Conservation (phyloP, 1,140 invertebrate genomes). For the Drosophila oshimai region DNA sequence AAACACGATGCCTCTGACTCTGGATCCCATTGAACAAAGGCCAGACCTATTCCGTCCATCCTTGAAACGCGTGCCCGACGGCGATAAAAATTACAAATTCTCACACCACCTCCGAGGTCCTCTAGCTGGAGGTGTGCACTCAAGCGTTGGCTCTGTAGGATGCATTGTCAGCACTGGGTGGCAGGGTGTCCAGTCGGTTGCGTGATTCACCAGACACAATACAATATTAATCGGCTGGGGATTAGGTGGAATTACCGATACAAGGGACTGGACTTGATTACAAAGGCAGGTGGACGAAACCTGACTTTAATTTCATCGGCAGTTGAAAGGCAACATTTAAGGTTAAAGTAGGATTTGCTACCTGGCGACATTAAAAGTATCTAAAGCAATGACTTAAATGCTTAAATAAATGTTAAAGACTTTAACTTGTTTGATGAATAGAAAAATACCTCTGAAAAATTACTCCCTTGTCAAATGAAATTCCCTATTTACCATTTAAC, state of each 20-base stretch:
- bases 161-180: conserved; percentile 13
- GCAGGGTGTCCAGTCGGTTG: conserved; percentile 14
- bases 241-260: conserved; percentile 27
- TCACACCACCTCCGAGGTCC: conserved; percentile 25
- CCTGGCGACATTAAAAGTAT: too few relatives aligned
- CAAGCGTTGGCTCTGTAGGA: conserved; percentile 10
- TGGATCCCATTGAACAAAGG: conserved; percentile 50
- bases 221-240: conserved; percentile 43
- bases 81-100: conserved; percentile 73
- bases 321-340: background rate
- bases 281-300: conserved; percentile 4
- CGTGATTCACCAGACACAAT: conserved; percentile 50
- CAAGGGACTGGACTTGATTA: conserved; percentile 11
- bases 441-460: too few relatives aligned
- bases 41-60: background rate
- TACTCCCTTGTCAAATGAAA: too few relatives aligned
- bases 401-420: too few relatives aligned
- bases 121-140: conserved; percentile 15
- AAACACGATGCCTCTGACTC: conserved; percentile 38
- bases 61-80: conserved; percentile 43
- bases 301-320: background rate
- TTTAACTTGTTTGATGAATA: too few relatives aligned
- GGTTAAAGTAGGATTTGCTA: too few relatives aligned
- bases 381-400: too few relatives aligned
- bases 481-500: too few relatives aligned